Percentiles rank a stretch among this genome's conserved stretches.
phyloP scores from a whole-genome alignment of 2,888 invertebrate genomes.

The Herminia tarsipennalis region DNA sequence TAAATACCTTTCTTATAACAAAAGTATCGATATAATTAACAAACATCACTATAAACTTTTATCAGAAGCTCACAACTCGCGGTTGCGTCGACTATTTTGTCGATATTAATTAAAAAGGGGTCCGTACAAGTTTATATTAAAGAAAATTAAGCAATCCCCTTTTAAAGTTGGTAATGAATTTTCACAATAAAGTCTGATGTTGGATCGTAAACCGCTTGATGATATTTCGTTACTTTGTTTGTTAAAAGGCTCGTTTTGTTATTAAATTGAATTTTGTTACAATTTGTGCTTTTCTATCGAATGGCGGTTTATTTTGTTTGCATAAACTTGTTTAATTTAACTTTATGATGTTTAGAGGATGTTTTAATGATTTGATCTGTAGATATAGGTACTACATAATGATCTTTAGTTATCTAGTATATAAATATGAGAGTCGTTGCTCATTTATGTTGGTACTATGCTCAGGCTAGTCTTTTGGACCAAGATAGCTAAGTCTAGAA shows the following conservation, averaged over 20 bases:
- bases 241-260: slow-evolving; percentile 49
- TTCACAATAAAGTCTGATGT: slow-evolving; percentile 60
- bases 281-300: slow-evolving; percentile 29
- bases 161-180: slow-evolving; percentile 78
- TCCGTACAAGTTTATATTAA: slow-evolving; percentile 84
- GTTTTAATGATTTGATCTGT: neutral
- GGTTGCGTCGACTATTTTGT: slow-evolving; percentile 81
- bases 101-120: slow-evolving; percentile 86
- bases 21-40: slow-evolving; percentile 6
- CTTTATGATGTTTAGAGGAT: neutral
- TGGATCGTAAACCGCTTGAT: slow-evolving; percentile 43
- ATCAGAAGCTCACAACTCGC: slow-evolving; percentile 65
- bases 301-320: slow-evolving; percentile 8
- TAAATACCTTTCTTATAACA: too few species aligned
- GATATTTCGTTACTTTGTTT: slow-evolving; percentile 56
- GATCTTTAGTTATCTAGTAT: too few species aligned
- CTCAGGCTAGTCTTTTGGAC: too few species aligned
- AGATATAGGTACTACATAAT: neutral
- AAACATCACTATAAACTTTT: slow-evolving; percentile 68
- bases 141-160: slow-evolving; percentile 84
- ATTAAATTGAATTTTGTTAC: slow-evolving; percentile 46
- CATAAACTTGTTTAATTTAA: slow-evolving; percentile 4
- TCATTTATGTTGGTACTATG: too few species aligned
- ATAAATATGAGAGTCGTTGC: too few species aligned
- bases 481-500: too few species aligned